Evolutionary conservation across 2,113 vertebrate genomes (phyloP).

Genomic region (Campylomormyrus numenius): DNA sequence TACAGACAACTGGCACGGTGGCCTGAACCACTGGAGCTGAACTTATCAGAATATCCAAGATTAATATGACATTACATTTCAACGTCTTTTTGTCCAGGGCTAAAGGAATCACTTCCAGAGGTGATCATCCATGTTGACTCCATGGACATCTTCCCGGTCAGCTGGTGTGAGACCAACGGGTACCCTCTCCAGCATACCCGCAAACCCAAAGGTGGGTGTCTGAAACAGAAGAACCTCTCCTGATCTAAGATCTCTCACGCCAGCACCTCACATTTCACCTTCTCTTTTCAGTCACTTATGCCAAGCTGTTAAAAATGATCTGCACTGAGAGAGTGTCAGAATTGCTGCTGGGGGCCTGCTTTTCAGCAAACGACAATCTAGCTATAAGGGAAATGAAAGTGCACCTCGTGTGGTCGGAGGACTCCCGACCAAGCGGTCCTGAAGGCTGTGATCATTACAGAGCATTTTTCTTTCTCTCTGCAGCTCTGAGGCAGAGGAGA

Average conservation of each 20-base stretch:
- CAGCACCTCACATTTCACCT: background rate
- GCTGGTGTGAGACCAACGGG: constrained; percentile 97
- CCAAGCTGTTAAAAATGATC: background rate
- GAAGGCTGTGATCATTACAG: background rate
- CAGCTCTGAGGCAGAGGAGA: constrained; percentile 84
- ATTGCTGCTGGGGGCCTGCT: background rate
- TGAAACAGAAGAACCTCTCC: background rate
- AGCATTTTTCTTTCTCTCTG: constrained; percentile 25
- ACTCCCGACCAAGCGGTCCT: background rate
- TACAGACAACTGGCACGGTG: background rate
- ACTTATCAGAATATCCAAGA: background rate
- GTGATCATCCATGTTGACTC: constrained; percentile 88
- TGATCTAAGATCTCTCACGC: background rate
- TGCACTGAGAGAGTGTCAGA: background rate
- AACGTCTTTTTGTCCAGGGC: constrained; percentile 57
- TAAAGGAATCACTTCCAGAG: constrained; percentile 81
- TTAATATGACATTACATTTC: background rate
- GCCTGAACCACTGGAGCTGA: background rate
- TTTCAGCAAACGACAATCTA: background rate
- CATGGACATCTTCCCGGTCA: constrained; percentile 90
- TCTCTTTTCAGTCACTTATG: background rate
- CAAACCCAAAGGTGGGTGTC: constrained; percentile 52
- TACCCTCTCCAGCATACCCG: constrained; percentile 81
- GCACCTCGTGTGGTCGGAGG: background rate
- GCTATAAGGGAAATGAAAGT: background rate